Base-by-base conservation (phyloP, 2,888 invertebrate genomes). In the Cordylochernes scorpioides region DNA sequence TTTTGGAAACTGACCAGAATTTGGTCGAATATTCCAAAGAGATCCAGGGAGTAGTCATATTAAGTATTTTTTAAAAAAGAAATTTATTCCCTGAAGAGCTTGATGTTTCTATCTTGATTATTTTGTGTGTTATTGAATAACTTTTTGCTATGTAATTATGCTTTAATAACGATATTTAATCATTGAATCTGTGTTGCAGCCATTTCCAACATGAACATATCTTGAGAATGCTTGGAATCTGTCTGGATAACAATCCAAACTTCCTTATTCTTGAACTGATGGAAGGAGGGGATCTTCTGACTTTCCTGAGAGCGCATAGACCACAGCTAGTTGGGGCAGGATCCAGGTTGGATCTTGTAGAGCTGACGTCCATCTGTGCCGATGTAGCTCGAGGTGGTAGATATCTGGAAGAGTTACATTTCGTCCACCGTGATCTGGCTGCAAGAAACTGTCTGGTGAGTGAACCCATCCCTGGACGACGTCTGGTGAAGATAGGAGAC, bases 151-250 rank as follows among this genome's bases (percentile, higher is more conserved):
- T n/a, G n/a, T n/a, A n/a, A n/a, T n/a, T n/a, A n/a, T n/a, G n/a
- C n/a, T n/a, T n/a, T n/a, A n/a, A n/a, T n/a, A n/a, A n/a, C n/a
- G n/a, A n/a, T n/a, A n/a, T n/a, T n/a, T n/a, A n/a, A n/a, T n/a
- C n/a, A n/a, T n/a, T n/a, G n/a, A n/a, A n/a, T n/a, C n/a, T n/a
- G n/a, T 13, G 14, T 31, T 32, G 5, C 27, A 36, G 80, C 30
- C 86, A 91, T 50, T 91, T 97, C 52, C 77, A 78, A 43, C 91
- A 97, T 50, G 74, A 84, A 35, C 86, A 97, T 49, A 91, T 97
- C 31, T 59, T 97, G 15, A 65, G 77, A 37, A 60, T 94, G 17
- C 62, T 94, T 6, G 94, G 94, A 1, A 82, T 97, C 4, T 91
- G 88, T 47, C 63, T 88, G 17, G 84, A 91, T 49, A 72, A 74